Evolutionary conservation across 2,113 vertebrate species (phyloP), one percentile per base, ranked within the genome.

Genomic region (Carassius auratus): DNA sequence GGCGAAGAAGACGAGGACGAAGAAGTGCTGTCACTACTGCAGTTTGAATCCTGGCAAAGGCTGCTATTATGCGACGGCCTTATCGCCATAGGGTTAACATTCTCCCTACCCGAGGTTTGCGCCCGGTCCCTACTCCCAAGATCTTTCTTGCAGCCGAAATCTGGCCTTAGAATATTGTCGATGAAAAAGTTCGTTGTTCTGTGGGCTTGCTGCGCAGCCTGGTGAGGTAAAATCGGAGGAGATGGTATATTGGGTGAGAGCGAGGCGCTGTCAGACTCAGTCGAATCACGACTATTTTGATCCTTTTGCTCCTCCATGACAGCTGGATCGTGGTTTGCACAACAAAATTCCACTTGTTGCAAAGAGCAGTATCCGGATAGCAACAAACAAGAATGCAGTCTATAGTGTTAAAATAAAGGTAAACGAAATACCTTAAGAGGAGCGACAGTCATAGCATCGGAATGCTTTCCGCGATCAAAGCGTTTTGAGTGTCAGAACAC

Each of bases 161-260:
- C 97, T 88, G 97, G 97, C 90, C 97, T 95, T 66, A 98, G 93
- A 91, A 98, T 98, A 94, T 98, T 97, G 93, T 98, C 97, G 88
- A 97, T 98, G 94, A 98, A 97, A 91, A 97, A 98, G 97, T 98
- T 97, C 87, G 97, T 97, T 92, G 96, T 97, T 91, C 96, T 93
- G 91, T 97, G 96, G 66, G 93, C 93, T 92, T 94, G 96, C 93
- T 95, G 96, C 81, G 93, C 96, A 23, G 94, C 96, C 88, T 92
- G 96, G 87, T 94, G 96, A 61, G 95, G 94, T 86, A 95, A 88
- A 69, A 95, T 93, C 87, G 95, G 91, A 42, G 96, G 92, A 87
- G 95, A 94, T 68, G 93, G 94, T 74, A 95, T 85, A 88, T 96
- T 93, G 3, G 96, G 96, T 36, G 96, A 96, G 89, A 96, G 94